Conservation (phyloP, 1,140 invertebrate genomes). For the Nephila pilipes region DNA sequence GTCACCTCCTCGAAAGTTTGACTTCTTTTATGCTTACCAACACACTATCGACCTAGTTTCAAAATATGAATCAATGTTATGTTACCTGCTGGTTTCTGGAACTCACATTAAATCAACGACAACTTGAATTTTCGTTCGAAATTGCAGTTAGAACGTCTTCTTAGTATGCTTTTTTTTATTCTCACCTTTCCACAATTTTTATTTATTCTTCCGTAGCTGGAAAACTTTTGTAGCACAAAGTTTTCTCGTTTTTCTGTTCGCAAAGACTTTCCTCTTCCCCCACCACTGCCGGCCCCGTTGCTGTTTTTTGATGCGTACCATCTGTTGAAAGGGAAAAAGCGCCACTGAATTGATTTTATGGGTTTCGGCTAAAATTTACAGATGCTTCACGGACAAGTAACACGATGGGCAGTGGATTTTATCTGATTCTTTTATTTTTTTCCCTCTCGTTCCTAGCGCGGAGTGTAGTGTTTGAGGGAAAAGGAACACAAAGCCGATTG, state of each 20-base stretch:
- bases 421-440: slow-evolving; percentile 33
- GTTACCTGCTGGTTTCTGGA: background rate
- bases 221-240: slow-evolving; percentile 70
- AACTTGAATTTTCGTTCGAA: slow-evolving; percentile 40
- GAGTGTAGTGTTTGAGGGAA: too few relatives aligned
- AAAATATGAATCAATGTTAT: background rate
- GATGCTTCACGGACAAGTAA: slow-evolving; percentile 57
- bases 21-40: background rate
- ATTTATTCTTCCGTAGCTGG: background rate
- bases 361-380: slow-evolving; percentile 69
- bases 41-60: background rate
- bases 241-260: slow-evolving; percentile 69
- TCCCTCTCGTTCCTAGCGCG: background rate
- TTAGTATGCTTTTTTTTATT: background rate
- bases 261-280: background rate
- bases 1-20: background rate
- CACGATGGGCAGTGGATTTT: slow-evolving; percentile 6
- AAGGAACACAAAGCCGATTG: too few relatives aligned
- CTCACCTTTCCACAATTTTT: background rate
- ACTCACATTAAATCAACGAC: slow-evolving; percentile 66
- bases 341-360: slow-evolving; percentile 68
- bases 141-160: slow-evolving; percentile 14
- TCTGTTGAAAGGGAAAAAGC: slow-evolving; percentile 57
- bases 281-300: background rate
- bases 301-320: slow-evolving; percentile 69